Evolutionary conservation across 2,888 invertebrate genomes (phyloP).

Genomic region (Gastrophysa polygoni): DNA sequence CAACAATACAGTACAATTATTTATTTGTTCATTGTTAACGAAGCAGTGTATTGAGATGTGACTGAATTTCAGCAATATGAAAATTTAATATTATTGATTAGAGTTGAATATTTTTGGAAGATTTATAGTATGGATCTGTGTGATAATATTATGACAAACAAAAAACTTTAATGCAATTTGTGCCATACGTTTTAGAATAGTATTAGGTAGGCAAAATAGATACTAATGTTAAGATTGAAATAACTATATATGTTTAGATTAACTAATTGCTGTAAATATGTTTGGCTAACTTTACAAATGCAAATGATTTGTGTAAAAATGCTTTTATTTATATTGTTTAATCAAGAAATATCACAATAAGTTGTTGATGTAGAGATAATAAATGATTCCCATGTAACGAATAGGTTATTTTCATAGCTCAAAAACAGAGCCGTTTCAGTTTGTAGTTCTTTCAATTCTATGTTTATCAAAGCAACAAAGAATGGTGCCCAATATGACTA

Average conservation of each 20-base stretch:
- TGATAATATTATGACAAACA: slow-evolving; percentile 19
- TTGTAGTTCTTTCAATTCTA: slow-evolving; percentile 7
- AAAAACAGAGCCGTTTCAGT: background rate
- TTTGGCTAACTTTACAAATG: slow-evolving; percentile 19
- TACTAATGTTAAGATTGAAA: slow-evolving; percentile 15
- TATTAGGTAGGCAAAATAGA: background rate
- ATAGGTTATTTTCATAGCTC: background rate
- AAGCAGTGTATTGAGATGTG: slow-evolving; percentile 1
- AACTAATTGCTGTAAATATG: slow-evolving; percentile 26
- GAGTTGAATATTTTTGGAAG: background rate
- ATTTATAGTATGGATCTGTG: slow-evolving; percentile 7
- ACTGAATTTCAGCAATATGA: slow-evolving; percentile 3
- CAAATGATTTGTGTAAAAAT: background rate
- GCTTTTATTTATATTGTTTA: slow-evolving; percentile 26
- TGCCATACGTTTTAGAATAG: slow-evolving; percentile 27
- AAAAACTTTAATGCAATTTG: slow-evolving; percentile 18
- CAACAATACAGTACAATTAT: background rate
- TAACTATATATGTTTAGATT: slow-evolving; percentile 8
- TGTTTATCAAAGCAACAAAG: slow-evolving; percentile 67
- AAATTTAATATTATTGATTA: background rate
- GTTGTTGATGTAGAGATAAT: slow-evolving; percentile 1
- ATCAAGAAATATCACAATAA: slow-evolving; percentile 16
- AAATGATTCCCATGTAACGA: background rate
- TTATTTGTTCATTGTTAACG: background rate
- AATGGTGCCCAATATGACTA: slow-evolving; percentile 66